Evolutionary conservation across 1,140 invertebrate species (phyloP).

Genomic region (Papilio dardanus): DNA sequence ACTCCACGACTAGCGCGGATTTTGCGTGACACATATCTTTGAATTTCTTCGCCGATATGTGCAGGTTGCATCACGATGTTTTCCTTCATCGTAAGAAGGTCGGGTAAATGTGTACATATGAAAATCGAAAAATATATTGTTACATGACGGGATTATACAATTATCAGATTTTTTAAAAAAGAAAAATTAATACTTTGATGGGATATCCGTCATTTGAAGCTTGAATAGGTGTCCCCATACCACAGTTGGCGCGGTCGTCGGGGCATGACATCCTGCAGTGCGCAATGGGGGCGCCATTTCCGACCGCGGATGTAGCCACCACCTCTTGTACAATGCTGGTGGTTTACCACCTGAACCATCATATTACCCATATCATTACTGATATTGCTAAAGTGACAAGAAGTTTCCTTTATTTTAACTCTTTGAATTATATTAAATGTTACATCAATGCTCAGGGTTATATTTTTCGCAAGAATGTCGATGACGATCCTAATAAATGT

Average conservation of each 20-base stretch:
- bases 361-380: neutral
- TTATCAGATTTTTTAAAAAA: no score
- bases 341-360: constrained; percentile 31
- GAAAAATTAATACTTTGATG: constrained; percentile 4
- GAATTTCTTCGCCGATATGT: no score
- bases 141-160: no score
- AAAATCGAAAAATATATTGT: no score
- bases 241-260: constrained; percentile 40
- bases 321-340: constrained; percentile 34
- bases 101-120: no score
- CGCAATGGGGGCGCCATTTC: constrained; percentile 60
- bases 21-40: no score
- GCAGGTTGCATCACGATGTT: no score
- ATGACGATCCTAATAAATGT: constrained; percentile 34
- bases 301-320: constrained; percentile 47
- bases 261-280: constrained; percentile 56
- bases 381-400: neutral
- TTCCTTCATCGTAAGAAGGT: no score
- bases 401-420: no score
- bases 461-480: neutral
- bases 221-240: neutral
- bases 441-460: no score
- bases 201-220: constrained; percentile 22
- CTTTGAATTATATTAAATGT: no score
- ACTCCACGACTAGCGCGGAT: no score